Evolutionary conservation across 2,888 invertebrate species (phyloP), one percentile per base, ranked within the genome.

Genomic region (Aricia artaxerxes): DNA sequence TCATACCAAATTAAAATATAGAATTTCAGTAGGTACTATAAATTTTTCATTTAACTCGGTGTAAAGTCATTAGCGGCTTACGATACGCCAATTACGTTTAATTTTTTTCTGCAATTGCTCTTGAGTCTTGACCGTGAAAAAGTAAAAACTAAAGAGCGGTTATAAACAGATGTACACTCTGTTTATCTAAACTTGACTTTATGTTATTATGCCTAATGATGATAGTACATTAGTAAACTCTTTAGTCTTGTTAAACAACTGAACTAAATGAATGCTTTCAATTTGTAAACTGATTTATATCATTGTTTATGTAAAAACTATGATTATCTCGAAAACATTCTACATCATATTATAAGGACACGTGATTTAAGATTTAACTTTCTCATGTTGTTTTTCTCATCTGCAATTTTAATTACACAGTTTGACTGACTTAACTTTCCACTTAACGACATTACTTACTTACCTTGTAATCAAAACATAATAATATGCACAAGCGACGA

Each of bases 41-140:
- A 4, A 24, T 7, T 69, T 35, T 31, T 9, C 31, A 64, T 64
- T 69, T 57, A 76, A 73, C n/a, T 35, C 53, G 1, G 4, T 35
- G 7, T 16, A 76, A 31, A 53, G 40, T 44, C 49, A 13, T 75
- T 57, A 57, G 53, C 31, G 53, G 31, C 53, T 72, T 73, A 73
- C 57, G 73, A 76, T 24, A 57, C 76, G 57, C 76, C 57, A 76
- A 57, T 76, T 76, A 76, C 76, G 76, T 57, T 76, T 38, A 35
- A 13, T 64, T 80, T 69, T 78, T 81, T 80, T 80, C 75, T 79
- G 35, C 57, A 80, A 80, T 82, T 80, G 79, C 80, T 80, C 79
- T 73, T 82, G 81, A 78, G 80, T 80, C 79, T 73, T 82, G 81
- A 78, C 80, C 80, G 76, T 81, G 81, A 81, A 73, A 79, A 81